Percentiles rank a stretch among this genome's conserved stretches.
These are phyloP conservation scores for Stramonita haemastoma DNA, from an alignment of 2,888 invertebrate species.

Conservation along the genomic window DNA sequence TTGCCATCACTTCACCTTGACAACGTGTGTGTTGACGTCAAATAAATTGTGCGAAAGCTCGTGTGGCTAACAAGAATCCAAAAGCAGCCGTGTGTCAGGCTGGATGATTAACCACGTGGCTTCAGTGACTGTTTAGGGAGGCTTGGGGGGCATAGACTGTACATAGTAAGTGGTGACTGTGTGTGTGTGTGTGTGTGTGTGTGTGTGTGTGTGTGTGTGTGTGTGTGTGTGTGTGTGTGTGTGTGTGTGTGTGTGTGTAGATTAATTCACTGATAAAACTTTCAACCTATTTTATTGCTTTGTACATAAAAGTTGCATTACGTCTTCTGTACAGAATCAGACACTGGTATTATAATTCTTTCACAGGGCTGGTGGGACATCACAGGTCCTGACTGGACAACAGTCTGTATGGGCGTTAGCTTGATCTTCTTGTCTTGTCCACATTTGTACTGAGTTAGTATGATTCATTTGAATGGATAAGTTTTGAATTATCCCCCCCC, in stretches of 20 bases:
- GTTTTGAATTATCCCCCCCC: too few relatives aligned
- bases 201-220: neutral
- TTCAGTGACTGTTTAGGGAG: neutral
- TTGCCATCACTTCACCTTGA: too few relatives aligned
- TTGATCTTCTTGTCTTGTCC: too few relatives aligned
- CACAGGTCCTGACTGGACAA: too few relatives aligned
- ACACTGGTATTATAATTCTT: too few relatives aligned
- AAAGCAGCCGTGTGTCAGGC: neutral
- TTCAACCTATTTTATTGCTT: too few relatives aligned
- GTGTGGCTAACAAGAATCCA: neutral
- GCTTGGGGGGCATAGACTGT: neutral
- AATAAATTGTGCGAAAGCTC: neutral
- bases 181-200: neutral
- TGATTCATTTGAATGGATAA: too few relatives aligned
- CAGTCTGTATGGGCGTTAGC: too few relatives aligned
- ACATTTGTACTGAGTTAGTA: too few relatives aligned
- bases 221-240: neutral
- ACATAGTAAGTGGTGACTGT: neutral
- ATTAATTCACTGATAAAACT: neutral
- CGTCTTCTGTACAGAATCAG: too few relatives aligned
- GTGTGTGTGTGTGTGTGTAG: neutral
- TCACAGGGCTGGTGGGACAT: too few relatives aligned
- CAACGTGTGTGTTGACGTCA: neutral
- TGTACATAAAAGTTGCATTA: too few relatives aligned
- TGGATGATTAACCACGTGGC: neutral